Conservation (phyloP, 2,888 invertebrate genomes). For the Lycocerus yunnanus region DNA sequence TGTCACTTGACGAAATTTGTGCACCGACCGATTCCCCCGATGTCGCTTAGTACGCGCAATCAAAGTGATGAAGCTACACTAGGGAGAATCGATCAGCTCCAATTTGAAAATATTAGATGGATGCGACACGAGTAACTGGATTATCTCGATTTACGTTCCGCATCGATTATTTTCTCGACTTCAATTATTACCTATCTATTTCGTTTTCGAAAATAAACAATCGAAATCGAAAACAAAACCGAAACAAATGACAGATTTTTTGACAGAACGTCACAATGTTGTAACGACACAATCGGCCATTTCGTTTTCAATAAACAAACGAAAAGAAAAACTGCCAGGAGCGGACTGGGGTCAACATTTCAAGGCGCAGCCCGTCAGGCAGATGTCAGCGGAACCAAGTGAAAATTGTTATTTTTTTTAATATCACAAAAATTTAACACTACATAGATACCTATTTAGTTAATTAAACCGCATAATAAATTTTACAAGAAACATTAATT, state of each 20-base stretch:
- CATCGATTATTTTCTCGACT: neutral
- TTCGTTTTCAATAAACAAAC: neutral
- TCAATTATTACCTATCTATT: no score
- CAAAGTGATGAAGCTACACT: slow-evolving; percentile 3
- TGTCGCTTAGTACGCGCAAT: neutral
- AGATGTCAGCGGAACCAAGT: no score
- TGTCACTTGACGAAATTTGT: neutral
- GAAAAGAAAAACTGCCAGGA: no score
- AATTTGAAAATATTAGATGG: neutral
- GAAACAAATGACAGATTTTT: neutral
- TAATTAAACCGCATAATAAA: no score
- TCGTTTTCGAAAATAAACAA: neutral
- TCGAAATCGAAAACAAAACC: neutral
- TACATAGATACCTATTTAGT: no score
- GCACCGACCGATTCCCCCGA: neutral
- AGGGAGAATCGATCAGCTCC: neutral
- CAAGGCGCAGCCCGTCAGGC: no score
- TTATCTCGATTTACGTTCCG: neutral
- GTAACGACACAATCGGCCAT: neutral
- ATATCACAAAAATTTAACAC: no score
- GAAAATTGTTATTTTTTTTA: no score
- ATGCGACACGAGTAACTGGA: neutral
- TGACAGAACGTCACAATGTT: no score
- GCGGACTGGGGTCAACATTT: no score
- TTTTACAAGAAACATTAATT: no score